phyloP scores from a whole-genome alignment of 1,140 invertebrate genomes.

The Pteromalus puparum region DNA sequence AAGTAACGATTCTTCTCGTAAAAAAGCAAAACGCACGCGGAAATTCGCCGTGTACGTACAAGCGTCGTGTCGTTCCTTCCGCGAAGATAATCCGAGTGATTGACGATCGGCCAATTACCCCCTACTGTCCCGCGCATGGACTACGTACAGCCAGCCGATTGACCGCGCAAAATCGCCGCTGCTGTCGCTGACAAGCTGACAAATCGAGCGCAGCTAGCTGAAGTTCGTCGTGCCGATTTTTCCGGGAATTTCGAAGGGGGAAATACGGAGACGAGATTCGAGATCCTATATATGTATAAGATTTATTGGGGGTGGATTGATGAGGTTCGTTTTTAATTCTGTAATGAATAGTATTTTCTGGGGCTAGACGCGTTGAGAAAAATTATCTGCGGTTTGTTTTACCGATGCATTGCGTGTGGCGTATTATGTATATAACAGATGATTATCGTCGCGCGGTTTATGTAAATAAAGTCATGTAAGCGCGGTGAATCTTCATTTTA shows the following conservation, averaged over 20 bases:
- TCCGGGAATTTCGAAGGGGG: not conserved
- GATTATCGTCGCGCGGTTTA: not conserved
- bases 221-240: not conserved
- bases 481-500: not conserved
- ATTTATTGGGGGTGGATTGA: too few species aligned
- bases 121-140: not conserved
- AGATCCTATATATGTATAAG: too few species aligned
- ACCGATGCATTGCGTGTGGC: not conserved
- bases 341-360: too few species aligned
- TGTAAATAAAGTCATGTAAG: not conserved
- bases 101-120: conserved; percentile 44
- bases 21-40: conserved; percentile 21
- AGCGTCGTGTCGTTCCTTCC: conserved; percentile 6
- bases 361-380: too few species aligned
- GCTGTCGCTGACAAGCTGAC: conserved; percentile 44
- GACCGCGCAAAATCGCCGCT: not conserved
- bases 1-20: not conserved
- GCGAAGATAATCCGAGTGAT: conserved; percentile 49
- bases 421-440: too few species aligned
- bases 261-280: not conserved
- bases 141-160: not conserved
- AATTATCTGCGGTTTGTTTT: too few species aligned
- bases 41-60: conserved; percentile 26
- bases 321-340: too few species aligned
- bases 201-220: not conserved